Conservation (phyloP, 2,797 vertebrate species). For the Eulemur mongoz region DNA sequence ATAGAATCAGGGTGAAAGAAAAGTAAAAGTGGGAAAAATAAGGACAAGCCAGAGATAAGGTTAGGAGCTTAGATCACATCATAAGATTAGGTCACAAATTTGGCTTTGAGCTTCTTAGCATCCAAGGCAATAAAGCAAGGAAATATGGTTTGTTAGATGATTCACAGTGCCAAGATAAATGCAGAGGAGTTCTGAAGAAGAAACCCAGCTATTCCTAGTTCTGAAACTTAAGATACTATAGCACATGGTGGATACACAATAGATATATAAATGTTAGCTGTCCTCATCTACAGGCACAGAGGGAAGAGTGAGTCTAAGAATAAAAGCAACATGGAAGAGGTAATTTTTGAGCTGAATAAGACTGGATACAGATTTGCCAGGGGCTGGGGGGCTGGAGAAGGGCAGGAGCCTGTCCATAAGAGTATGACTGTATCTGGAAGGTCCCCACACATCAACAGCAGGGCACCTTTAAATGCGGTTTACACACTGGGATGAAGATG, state of each 20-base stretch:
- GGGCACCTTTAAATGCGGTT: neutral
- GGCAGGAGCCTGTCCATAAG: neutral
- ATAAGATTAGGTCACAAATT: neutral
- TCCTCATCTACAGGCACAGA: neutral
- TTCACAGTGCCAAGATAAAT: slow-evolving; percentile 26
- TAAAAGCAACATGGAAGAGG: neutral
- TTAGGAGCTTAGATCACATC: neutral
- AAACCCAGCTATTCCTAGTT: slow-evolving; percentile 54
- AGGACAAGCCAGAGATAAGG: neutral
- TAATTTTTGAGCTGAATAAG: neutral
- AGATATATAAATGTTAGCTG: slow-evolving; percentile 7
- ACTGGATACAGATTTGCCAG: neutral
- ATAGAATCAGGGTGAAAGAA: neutral
- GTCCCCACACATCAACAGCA: neutral
- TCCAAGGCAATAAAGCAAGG: neutral
- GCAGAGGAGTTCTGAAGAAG: slow-evolving; percentile 61
- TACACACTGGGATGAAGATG: too few relatives aligned
- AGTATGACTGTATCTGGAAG: fast-evolving
- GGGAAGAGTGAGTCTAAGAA: slow-evolving; percentile 20
- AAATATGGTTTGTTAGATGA: slow-evolving; percentile 23
- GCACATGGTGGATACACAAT: slow-evolving; percentile 8
- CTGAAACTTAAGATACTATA: neutral
- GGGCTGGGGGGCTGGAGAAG: neutral
- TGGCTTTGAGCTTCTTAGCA: neutral
- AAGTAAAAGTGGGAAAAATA: neutral